Base-by-base conservation (phyloP, 2,113 vertebrate species). In the Poeciliopsis retropinna region DNA sequence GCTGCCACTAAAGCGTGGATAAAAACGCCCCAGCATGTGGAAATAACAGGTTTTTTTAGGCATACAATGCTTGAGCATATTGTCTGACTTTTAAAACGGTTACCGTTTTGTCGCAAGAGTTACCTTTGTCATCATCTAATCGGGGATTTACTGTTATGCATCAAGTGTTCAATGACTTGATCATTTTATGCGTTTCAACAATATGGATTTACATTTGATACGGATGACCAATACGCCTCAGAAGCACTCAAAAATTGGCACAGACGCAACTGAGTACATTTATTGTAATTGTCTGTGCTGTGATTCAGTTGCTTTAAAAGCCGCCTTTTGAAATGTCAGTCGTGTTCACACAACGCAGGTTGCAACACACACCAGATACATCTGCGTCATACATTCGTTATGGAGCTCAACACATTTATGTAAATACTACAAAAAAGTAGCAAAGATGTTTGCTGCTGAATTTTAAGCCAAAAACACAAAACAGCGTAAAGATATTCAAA, bases 181-280 rank as follows among this genome's bases (percentile, higher is more conserved):
- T 29, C 22, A 7, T 81, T 78, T 77, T 60, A 74, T 73, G 44
- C 44, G 44, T 25, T 78, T 63, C 41, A 72, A 79, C 31, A 79
- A 29, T 37, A 75, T 54, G 37, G 25, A 47, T 25, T 57, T 19
- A 57, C 15, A 37, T 31, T 65, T 29, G 9, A 67, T 6, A 2
- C 57, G 12, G 62, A 60, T 44, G 57, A 51, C 69, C 47, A 68
- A n/a, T 60, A 44, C 17, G 62, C 32, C 62, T 63, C 63, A 41
- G 51, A 13, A 28, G 44, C 51, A 19, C 41, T 22, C 8, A 51
- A 12, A 44, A 32, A 60, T 11, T 29, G n/a, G 9, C 17, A 19
- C 37, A 14, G 10, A 30, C 25, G 11, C 15, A 10, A 27, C 12
- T 64, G 64, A 28, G 12, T 51, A 32, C 17, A 39, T 60, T 32